Conservation (phyloP, 2,797 vertebrate species). For the Mormyrops boulengeri region DNA sequence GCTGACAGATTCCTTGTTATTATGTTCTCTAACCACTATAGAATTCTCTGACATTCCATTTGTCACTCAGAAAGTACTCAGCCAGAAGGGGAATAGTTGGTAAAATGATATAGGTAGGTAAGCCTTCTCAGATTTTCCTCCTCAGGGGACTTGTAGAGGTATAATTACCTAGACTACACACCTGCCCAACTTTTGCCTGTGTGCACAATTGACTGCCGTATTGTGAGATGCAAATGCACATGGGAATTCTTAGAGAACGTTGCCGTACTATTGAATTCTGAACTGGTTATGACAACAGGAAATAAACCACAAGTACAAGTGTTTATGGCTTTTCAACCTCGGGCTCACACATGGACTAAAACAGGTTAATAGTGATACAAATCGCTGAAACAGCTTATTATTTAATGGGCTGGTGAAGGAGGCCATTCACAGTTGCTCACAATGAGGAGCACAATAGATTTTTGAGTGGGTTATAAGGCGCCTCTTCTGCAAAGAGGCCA, state of each 20-base stretch:
- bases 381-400: not conserved
- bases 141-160: not conserved
- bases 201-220: not conserved
- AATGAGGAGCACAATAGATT: not conserved
- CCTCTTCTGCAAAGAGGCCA: too few relatives aligned
- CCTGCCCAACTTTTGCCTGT: not conserved
- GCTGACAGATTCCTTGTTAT: constrained; percentile 1
- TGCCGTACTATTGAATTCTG: not conserved
- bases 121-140: not conserved
- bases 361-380: not conserved
- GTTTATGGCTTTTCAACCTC: not conserved
- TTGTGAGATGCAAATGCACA: not conserved
- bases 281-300: not conserved
- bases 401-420: not conserved
- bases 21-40: not conserved
- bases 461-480: not conserved
- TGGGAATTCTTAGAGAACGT: not conserved
- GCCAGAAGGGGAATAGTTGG: not conserved
- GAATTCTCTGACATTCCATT: constrained; percentile 11
- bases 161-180: constrained; percentile 7
- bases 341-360: not conserved
- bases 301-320: not conserved
- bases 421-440: not conserved
- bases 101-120: constrained; percentile 10
- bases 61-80: constrained; percentile 7